Evolutionary conservation across 2,888 invertebrate species (phyloP).

Genomic region (Allolobophora icterica): DNA sequence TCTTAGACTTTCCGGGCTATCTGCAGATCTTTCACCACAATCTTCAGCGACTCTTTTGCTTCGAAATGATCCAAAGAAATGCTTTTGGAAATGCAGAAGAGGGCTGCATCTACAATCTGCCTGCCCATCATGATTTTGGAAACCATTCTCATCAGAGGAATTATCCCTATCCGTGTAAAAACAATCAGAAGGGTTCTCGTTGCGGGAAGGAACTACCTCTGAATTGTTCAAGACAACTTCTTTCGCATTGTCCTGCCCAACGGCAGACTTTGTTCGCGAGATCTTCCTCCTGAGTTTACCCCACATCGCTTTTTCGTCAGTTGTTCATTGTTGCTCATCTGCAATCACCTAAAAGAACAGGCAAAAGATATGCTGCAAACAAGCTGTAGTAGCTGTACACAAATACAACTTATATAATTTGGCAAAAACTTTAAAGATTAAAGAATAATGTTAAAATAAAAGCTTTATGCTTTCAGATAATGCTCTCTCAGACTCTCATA

Average conservation of each 20-base stretch:
- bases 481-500: no score
- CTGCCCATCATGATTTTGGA: constrained; percentile 7
- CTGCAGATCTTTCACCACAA: not conserved
- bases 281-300: not conserved
- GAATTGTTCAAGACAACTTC: not conserved
- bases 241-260: not conserved
- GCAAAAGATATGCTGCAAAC: not conserved
- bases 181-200: not conserved
- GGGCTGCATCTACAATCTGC: constrained; percentile 26
- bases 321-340: not conserved
- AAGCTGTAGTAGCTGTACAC: not conserved
- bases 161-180: not conserved
- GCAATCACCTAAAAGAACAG: not conserved
- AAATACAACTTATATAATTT: not conserved
- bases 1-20: not conserved
- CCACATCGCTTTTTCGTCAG: not conserved
- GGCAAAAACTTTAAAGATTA: not conserved
- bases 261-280: not conserved
- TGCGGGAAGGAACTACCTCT: not conserved
- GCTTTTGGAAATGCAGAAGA: constrained; percentile 30
- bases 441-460: not conserved
- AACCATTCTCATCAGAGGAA: not conserved
- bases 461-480: no score
- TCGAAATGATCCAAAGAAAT: constrained; percentile 27
- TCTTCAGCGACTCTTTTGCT: not conserved